Percentiles rank a stretch among this genome's conserved stretches.
Conservation (phyloP, 2,113 vertebrate genomes). For the Acinonyx jubatus region DNA sequence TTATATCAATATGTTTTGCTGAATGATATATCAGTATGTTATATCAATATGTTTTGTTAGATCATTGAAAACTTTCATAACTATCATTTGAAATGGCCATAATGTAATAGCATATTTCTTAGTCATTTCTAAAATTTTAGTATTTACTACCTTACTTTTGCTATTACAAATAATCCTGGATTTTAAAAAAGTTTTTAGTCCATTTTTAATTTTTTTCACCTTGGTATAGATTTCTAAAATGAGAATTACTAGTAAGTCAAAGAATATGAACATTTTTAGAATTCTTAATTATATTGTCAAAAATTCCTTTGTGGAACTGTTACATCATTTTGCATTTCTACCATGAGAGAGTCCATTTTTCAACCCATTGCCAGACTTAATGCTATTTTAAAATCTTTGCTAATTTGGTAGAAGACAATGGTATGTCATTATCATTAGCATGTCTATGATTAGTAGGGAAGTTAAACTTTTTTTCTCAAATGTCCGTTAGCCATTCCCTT, state of each 20-base stretch:
- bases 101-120: neutral
- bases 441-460: neutral
- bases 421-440: neutral
- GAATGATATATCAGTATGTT: neutral
- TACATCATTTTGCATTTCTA: neutral
- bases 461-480: neutral
- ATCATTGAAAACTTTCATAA: neutral
- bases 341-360: neutral
- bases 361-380: neutral
- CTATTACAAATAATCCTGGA: neutral
- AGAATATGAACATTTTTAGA: slow-evolving; percentile 18
- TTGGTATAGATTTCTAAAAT: neutral
- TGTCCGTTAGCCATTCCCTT: neutral
- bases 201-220: neutral
- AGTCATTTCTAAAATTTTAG: slow-evolving; percentile 41
- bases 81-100: neutral
- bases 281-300: neutral
- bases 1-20: neutral
- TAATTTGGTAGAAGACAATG: neutral
- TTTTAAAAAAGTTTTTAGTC: neutral
- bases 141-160: slow-evolving; percentile 7
- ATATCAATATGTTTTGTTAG: neutral
- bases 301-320: slow-evolving; percentile 8
- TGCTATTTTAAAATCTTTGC: neutral
- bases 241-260: slow-evolving; percentile 4